Conservation (phyloP, 1,140 invertebrate genomes). For the Drosophila obscura region DNA sequence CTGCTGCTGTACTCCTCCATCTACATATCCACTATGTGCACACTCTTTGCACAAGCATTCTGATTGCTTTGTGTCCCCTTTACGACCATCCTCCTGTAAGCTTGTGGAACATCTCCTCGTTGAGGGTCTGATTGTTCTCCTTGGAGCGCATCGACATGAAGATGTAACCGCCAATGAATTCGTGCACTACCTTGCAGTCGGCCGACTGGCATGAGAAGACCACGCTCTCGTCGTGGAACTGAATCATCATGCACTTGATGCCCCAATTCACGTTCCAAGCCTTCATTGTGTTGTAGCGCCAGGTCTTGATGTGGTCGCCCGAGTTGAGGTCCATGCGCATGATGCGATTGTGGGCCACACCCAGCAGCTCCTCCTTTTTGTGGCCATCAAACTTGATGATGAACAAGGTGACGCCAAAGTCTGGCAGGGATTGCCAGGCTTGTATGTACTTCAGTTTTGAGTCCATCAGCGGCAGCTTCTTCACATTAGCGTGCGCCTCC, state of each 20-base stretch:
- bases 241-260: constrained; percentile 98
- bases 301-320: constrained; percentile 98
- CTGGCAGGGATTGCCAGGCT: constrained; percentile 98
- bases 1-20: constrained; percentile 16
- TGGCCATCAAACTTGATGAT: constrained; percentile 96
- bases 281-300: constrained; percentile 99
- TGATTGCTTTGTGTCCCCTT: neutral
- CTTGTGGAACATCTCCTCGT: constrained; percentile 99
- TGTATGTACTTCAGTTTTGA: constrained; percentile 99
- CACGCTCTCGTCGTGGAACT: constrained; percentile 97
- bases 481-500: constrained; percentile 98
- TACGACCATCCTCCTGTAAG: constrained; percentile 96
- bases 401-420: constrained; percentile 98
- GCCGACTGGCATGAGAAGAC: constrained; percentile 97
- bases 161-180: constrained; percentile 99
- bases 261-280: constrained; percentile 99
- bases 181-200: constrained; percentile 99
- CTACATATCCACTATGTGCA: no score
- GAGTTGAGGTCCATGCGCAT: constrained; percentile 97
- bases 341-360: constrained; percentile 96
- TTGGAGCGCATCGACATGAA: constrained; percentile 99
- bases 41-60: no score
- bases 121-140: constrained; percentile 98
- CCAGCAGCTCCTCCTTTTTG: constrained; percentile 96
- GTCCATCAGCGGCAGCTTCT: constrained; percentile 94